These are phyloP conservation scores for Ooceraea biroi DNA, from an alignment of 1,140 invertebrate species.

Conservation along the genomic window DNA sequence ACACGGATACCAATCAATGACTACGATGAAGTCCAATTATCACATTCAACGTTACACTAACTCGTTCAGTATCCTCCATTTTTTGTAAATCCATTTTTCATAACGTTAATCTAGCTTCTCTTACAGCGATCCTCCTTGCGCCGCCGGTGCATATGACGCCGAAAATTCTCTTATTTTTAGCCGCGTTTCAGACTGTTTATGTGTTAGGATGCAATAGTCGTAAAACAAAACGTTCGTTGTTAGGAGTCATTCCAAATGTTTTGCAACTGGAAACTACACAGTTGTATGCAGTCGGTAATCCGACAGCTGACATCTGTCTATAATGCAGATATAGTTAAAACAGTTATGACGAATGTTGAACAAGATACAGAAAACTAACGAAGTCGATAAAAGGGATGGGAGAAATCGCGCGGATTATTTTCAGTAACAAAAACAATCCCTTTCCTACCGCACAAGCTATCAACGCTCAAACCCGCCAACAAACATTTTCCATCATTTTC, in stretches of 20 bases:
- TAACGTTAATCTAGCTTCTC: background rate
- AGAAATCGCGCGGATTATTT: background rate
- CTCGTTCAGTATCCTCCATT: background rate
- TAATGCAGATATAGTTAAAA: conserved; percentile 32
- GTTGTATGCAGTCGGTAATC: conserved; percentile 52
- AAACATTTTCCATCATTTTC: conserved; percentile 33
- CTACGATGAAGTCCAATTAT: conserved; percentile 43
- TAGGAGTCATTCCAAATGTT: conserved; percentile 9
- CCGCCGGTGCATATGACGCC: no score
- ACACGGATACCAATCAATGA: conserved; percentile 27
- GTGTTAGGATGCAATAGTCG: background rate
- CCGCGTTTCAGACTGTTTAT: background rate
- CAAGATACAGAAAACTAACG: conserved; percentile 50
- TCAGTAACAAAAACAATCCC: conserved; percentile 6
- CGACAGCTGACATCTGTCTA: conserved; percentile 9
- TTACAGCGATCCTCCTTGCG: background rate
- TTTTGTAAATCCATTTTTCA: no score
- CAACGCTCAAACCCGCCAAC: background rate
- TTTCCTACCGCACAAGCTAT: background rate
- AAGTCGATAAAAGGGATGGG: background rate
- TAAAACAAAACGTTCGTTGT: background rate
- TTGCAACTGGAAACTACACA: background rate
- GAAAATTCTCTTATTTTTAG: background rate
- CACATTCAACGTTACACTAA: background rate
- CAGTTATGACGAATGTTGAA: conserved; percentile 57